Conservation (phyloP, 2,888 invertebrate species). For the Cephus spinipes region DNA sequence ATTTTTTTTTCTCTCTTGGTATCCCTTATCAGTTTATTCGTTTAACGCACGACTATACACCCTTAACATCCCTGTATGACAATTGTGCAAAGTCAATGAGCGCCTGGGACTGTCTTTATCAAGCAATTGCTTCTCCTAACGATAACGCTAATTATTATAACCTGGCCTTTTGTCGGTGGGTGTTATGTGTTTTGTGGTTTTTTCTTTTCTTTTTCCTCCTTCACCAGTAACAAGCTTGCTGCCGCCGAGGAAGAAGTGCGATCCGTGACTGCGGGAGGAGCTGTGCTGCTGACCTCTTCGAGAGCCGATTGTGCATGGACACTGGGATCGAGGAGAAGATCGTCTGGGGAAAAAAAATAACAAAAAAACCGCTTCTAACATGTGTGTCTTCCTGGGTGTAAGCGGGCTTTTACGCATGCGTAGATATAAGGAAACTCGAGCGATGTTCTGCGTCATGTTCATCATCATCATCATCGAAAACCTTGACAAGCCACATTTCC, state of each 20-base stretch:
- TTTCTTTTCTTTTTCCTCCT: background rate
- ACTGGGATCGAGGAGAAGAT: slow-evolving; percentile 21
- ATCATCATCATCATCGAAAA: background rate
- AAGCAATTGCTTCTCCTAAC: background rate
- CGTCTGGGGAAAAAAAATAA: background rate
- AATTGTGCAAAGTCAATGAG: background rate
- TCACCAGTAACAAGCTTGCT: slow-evolving; percentile 40
- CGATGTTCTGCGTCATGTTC: background rate
- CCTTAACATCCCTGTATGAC: background rate
- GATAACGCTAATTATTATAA: background rate
- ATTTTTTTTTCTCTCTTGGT: background rate
- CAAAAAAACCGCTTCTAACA: background rate
- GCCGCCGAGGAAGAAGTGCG: slow-evolving; percentile 41
- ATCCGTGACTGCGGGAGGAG: slow-evolving; percentile 35
- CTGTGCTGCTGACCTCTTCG: slow-evolving; percentile 36
- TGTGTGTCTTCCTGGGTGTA: background rate
- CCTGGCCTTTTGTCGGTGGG: background rate
- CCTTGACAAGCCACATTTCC: background rate
- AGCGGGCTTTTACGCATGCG: background rate
- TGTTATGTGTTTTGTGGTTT: background rate
- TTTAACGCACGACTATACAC: background rate
- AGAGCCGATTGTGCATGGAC: slow-evolving; percentile 38
- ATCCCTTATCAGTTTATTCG: background rate
- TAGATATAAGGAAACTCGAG: background rate
- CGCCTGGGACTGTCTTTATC: background rate